These are phyloP conservation scores for Phalanger gymnotis DNA, from an alignment of 2,797 vertebrate genomes.

Conservation along the genomic window DNA sequence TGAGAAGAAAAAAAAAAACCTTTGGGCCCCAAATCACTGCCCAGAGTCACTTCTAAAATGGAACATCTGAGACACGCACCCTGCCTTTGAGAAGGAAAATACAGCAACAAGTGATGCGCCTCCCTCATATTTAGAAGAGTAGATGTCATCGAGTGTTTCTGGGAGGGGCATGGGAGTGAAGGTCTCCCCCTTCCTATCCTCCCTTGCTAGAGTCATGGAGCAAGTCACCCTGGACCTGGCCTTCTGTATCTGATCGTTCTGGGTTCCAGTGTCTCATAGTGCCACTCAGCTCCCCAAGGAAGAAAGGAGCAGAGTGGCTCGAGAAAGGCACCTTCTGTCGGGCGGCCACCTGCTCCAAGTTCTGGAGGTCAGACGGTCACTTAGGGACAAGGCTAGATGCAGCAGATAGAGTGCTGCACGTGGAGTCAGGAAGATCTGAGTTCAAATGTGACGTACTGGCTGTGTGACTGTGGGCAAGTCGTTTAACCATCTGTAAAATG, in stretches of 20 bases:
- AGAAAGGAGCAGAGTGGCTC: neutral
- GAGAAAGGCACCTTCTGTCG: neutral
- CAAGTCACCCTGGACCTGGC: neutral
- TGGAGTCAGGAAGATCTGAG: too few relatives aligned
- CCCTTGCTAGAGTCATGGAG: neutral
- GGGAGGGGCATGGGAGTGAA: neutral
- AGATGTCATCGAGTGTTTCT: neutral
- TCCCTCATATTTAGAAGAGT: conserved; percentile 26
- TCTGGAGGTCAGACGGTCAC: neutral
- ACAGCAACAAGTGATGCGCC: neutral
- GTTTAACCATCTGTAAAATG: neutral
- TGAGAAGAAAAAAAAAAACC: conserved; percentile 12
- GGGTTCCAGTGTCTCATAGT: neutral
- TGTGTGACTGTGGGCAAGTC: neutral
- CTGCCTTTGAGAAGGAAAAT: conserved; percentile 21
- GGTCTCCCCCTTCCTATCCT: neutral
- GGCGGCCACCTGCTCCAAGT: neutral
- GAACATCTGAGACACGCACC: neutral
- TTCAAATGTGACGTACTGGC: neutral
- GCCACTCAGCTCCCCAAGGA: neutral
- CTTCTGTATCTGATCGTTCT: neutral
- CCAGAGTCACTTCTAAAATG: conserved; percentile 34
- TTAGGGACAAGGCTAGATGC: neutral
- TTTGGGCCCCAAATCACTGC: neutral
- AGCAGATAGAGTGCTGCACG: neutral